Percentiles rank a stretch among this genome's conserved stretches.
Conservation (phyloP, 2,113 vertebrate species). For the Climacteris rufus region DNA sequence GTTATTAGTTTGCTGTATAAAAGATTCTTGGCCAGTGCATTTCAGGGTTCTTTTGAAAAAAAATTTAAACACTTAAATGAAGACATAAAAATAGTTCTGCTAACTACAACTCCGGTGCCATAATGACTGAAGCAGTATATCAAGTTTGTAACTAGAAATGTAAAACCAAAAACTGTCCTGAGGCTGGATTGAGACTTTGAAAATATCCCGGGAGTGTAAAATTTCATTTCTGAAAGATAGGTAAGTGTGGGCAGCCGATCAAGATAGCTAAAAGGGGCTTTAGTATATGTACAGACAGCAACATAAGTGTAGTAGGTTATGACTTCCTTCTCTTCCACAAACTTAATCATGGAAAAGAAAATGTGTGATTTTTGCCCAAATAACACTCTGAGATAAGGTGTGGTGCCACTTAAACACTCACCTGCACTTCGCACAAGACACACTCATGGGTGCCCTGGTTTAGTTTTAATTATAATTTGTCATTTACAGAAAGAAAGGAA, state of each 20-base stretch:
- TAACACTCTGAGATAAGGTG: not conserved
- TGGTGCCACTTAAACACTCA: not conserved
- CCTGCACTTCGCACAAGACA: not conserved
- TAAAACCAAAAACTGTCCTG: not conserved
- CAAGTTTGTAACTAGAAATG: not conserved
- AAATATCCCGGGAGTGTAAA: not conserved
- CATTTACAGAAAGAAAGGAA: not conserved
- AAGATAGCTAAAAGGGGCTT: not conserved
- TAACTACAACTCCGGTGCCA: not conserved
- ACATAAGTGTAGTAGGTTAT: not conserved
- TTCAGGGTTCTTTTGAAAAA: not conserved
- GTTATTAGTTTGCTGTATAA: not conserved
- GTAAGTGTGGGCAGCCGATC: not conserved
- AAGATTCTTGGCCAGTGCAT: not conserved
- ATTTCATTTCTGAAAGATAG: not conserved
- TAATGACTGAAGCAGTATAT: not conserved
- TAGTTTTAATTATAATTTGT: not conserved
- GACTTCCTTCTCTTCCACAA: not conserved
- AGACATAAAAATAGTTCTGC: not conserved
- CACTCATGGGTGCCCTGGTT: not conserved
- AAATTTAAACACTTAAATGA: not conserved
- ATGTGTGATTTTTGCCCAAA: not conserved
- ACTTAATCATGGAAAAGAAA: not conserved
- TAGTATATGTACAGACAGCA: not conserved
- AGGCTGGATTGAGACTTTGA: not conserved